Evolutionary conservation across 2,113 vertebrate species (phyloP), one percentile per base, ranked within the genome.

Genomic region (Oncorhynchus clarkii): DNA sequence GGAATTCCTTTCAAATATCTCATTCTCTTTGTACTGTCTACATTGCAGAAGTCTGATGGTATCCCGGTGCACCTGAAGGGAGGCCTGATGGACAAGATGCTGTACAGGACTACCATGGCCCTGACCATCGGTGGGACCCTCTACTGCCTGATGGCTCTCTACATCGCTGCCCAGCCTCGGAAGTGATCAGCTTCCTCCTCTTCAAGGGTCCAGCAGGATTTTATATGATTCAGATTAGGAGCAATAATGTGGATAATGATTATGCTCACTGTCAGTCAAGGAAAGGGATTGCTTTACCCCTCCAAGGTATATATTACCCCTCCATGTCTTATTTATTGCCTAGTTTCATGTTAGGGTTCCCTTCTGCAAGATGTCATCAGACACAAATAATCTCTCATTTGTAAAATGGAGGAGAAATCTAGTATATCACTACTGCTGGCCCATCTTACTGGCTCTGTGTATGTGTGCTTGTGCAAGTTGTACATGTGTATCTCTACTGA

Each of bases 81-180:
- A 60, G 94, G 95, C 26, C 71, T 94, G 84, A 93, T 94, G 0
- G 95, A 96, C 84, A 92, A 81, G 70, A 90, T 96, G 84, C 93
- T 96, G 16, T 96, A 96, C 88, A 91, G 95, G 86, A 96, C 94
- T 87, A 96, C 96, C 3, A 95, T 96, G 95, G 95, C 94, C 65
- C 91, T 97, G 81, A 95, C 95, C 0, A 72, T 96, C 68, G 95
- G 95, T 13, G 96, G 95, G 78, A 90, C 92, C 76, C 84, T 96
- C 86, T 96, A 96, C 88, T 96, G 95, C 78, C 89, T 97, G 45
- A 20, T 96, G 45, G 96, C 95, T 0, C 87, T 97, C 64, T 95
- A 94, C 88, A 92, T 95, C 82, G 94, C 94, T 6, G 90, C 95
- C 20, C 93, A 92, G 69, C 95, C 95, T 66, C 91, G 85, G 86